Base-by-base conservation (phyloP, 2,888 invertebrate species). In the Strigamia transsilvanica region DNA sequence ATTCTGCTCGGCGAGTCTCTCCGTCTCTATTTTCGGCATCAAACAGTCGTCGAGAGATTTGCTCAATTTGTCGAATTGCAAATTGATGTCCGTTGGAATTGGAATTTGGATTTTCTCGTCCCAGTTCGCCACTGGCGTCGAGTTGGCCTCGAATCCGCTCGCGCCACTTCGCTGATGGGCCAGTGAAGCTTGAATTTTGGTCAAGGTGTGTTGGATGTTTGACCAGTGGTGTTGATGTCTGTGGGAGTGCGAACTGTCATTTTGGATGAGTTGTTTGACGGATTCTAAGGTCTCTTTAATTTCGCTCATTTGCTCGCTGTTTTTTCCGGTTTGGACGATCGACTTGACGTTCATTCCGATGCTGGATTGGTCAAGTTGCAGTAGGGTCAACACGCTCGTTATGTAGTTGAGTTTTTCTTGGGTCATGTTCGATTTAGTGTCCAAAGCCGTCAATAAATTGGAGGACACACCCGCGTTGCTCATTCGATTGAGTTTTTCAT, bases 181-280 rank as follows among this genome's bases (percentile, higher is more conserved):
- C 18, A 56, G n/a, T 1, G n/a, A 18, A 9, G 56, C 56, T 9
- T 56, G 56, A 9, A 56, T 56, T 56, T 18, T 56, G 56, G 56
- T 18, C 56, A 56, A 18, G 56, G 56, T 18, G 56, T 56, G 56
- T 56, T 56, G 56, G 56, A 56, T 56, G 56, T 21, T 56, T 9
- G 56, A 15, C 56, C 56, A 56, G 56, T 56, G 56, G 56, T 56
- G 56, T 18, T 56, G 56, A n/a, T 56, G 56, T n/a, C n/a, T 56
- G 21, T 21, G 56, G n/a, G 56, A 18, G 21, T 56, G 56, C 9
- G 56, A 56, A 6, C 56, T 56, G 56, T 18, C 56, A 18, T 56
- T 56, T 56, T 56, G 56, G n/a, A 56, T 18, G 1, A 18, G 56
- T 18, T 56, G 18, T 56, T 56, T 56, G 56, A 56, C 56, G 18